Conservation (phyloP, 2,888 invertebrate genomes). For the Philereme vetulata region DNA sequence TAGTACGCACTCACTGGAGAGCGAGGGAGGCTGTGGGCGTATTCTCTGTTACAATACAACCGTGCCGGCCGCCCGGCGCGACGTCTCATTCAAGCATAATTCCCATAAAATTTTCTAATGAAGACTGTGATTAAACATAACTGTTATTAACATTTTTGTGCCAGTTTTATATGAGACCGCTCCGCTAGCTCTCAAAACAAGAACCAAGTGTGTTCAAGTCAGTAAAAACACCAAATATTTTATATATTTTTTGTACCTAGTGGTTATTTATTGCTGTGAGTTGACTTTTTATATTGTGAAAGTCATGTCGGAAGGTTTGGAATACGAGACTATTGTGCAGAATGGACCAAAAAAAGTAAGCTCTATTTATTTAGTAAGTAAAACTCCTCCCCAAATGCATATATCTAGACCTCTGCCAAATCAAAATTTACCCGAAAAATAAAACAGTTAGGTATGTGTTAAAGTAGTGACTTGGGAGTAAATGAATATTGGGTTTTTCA, state of each 20-base stretch:
- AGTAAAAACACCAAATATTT: slow-evolving; percentile 57
- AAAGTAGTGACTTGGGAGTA: too few relatives aligned
- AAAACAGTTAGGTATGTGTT: too few relatives aligned
- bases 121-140: slow-evolving; percentile 68
- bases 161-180: slow-evolving; percentile 51
- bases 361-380: slow-evolving; percentile 25
- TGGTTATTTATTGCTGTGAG: slow-evolving; percentile 64
- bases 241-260: slow-evolving; percentile 40
- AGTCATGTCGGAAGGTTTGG: slow-evolving; percentile 85
- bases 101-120: slow-evolving; percentile 61
- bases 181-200: slow-evolving; percentile 44
- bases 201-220: slow-evolving; percentile 52
- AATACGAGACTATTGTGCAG: slow-evolving; percentile 86
- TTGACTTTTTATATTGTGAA: slow-evolving; percentile 63
- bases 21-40: slow-evolving; percentile 79
- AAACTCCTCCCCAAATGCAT: too few relatives aligned
- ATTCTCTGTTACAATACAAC: slow-evolving; percentile 56
- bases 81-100: slow-evolving; percentile 59
- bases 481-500: too few relatives aligned
- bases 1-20: slow-evolving; percentile 64
- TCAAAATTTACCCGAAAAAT: too few relatives aligned
- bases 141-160: slow-evolving; percentile 54
- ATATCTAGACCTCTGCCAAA: too few relatives aligned
- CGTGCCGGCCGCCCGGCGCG: slow-evolving; percentile 66
- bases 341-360: slow-evolving; percentile 87